Evolutionary conservation across 2,113 vertebrate genomes (phyloP), one percentile per base, ranked within the genome.

Genomic region (Oreamnos americanus): DNA sequence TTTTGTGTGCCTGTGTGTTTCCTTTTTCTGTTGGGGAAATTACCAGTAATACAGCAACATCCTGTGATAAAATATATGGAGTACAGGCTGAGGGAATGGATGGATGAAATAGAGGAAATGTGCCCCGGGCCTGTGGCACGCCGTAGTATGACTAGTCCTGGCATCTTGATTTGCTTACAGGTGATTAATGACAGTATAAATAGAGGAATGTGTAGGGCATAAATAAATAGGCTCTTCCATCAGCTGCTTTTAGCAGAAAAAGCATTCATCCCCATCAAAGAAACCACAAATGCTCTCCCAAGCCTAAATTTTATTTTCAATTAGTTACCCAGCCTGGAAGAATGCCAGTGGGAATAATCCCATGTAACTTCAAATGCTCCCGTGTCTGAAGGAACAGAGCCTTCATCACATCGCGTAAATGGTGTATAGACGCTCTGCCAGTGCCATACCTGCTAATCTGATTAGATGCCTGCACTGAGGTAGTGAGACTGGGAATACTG

Each of bases 21-120:
- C 84, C 90, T 92, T 92, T 74, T 81, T 87, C 90, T 97, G 0
- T 79, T 39, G 81, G 85, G 92, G 58, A 96, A 96, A 94, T 96
- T 76, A 60, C 57, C 89, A 84, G 57, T 87, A 83, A 79, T 78
- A 83, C 10, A 79, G 84, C 83, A 89, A 94, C 53, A 92, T 79
- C 95, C 85, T 92, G 90, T n/a, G 87, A 55, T 86, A 87, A 95
- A 92, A 60, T 49, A 36, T 14, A 33, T 62, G 17, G 74, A 87
- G 5, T 26, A 13, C 10, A 87, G 58, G 39, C 60, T 36, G 78
- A 51, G 21, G 36, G 84, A 86, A 49, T 4, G 10, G 87, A 26
- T 76, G 92, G 67, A 30, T 71, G 74, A 25, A 55, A 30, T 8
- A 6, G 67, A 8, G 36, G 83, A 90, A 92, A 58, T 57, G 58